Evolutionary conservation across 2,113 vertebrate genomes (phyloP), one percentile per base, ranked within the genome.

Genomic region (Triplophysa siluroides): DNA sequence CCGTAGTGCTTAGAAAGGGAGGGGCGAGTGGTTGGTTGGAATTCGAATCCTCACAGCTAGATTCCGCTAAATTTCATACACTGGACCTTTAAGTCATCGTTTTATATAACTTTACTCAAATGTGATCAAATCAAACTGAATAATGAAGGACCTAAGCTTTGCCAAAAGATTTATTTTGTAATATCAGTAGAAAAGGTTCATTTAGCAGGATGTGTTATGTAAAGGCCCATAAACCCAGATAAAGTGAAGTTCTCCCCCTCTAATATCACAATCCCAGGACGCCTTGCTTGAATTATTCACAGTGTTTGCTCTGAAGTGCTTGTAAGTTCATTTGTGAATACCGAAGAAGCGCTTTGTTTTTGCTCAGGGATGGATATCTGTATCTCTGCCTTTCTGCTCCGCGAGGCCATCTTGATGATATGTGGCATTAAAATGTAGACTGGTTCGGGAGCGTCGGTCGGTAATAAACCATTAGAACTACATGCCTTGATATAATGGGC

Each of bases 221-320:
- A 38, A 73, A 73, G 33, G 54, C 33, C 54, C 71, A 73, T 73
- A 73, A 73, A 60, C 54, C 71, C 54, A 10, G 54, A 73, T 50
- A 72, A 72, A 56, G 69, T 56, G 54, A 24, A 58, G 7, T 58
- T 14, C 14, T 41, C 12, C 14, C n/a, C 13, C 13, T 62, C n/a
- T 74, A 61, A 18, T 75, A 63, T 75, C 41, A 14, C 58, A 75
- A 63, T 47, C 24, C n/a, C 4, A 63, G 21, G 23, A 75, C 47
- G 72, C 23, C 72, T 26, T 62, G 45, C 72, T 75, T 75, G 58
- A 62, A 75, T 75, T 62, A 75, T 75, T 75, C 56, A 75, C 72
- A 47, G 21, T 75, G 60, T 75, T 75, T 75, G 58, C 58, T 29
- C 41, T 9, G 71, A 73, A 73, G 71, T 43, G 54, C 71, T 60